A percentile compares a stretch with the other conserved stretches of the same genome.
Evolutionary conservation across 2,888 invertebrate species (phyloP).

Genomic region (Nephrotoma appendiculata): DNA sequence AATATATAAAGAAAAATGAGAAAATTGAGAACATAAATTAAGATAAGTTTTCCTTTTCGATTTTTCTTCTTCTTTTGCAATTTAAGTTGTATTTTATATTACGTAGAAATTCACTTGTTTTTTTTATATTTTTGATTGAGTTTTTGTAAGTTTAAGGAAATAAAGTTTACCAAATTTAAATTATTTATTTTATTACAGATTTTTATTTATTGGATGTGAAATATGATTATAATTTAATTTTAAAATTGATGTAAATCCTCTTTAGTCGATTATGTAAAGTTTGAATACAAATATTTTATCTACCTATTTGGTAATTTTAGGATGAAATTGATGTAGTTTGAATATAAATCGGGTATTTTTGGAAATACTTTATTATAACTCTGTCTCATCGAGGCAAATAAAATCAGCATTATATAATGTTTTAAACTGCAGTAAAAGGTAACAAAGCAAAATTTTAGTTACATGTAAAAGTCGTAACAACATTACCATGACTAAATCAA

Average conservation of each 20-base stretch:
- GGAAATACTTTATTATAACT: too few relatives aligned
- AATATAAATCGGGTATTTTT: too few relatives aligned
- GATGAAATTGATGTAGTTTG: too few relatives aligned
- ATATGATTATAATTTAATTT: not conserved
- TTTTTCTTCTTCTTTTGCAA: not conserved
- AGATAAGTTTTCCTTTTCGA: not conserved
- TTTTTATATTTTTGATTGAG: not conserved
- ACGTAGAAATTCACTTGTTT: not conserved
- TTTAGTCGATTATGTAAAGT: not conserved
- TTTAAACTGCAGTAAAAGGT: too few relatives aligned
- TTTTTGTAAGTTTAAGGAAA: not conserved
- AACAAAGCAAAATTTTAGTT: too few relatives aligned
- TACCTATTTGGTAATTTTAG: too few relatives aligned
- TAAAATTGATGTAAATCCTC: not conserved
- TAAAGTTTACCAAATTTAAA: not conserved
- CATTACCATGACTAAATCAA: too few relatives aligned
- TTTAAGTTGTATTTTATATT: not conserved
- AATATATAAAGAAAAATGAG: not conserved
- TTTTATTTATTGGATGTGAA: not conserved
- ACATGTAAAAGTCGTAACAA: too few relatives aligned
- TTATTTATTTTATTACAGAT: not conserved
- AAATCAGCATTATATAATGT: too few relatives aligned
- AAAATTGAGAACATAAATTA: slow-evolving; percentile 1
- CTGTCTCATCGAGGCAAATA: too few relatives aligned
- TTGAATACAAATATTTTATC: not conserved